A percentile compares a stretch with the other conserved stretches of the same genome.
phyloP scores from a whole-genome alignment of 2,888 invertebrate genomes.

The Athalia rosae region DNA sequence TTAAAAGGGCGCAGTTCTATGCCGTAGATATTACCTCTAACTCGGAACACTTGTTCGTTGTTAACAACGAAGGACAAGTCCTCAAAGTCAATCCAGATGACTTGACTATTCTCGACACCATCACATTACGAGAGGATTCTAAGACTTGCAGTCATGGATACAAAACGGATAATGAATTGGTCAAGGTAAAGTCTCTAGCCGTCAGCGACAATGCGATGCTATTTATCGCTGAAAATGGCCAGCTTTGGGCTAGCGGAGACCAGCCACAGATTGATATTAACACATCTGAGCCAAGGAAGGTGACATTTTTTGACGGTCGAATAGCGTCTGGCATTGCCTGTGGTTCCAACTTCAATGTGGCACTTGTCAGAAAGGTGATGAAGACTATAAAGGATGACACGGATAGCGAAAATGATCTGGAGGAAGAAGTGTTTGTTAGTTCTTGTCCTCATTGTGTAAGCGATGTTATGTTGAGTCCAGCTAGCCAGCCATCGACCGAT shows the following conservation, averaged over 20 bases:
- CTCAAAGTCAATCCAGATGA: slow-evolving; percentile 76
- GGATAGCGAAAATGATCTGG: slow-evolving; percentile 78
- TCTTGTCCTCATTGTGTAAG: slow-evolving; percentile 79
- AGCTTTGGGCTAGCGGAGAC: slow-evolving; percentile 82
- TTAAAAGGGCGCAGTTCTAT: slow-evolving; percentile 75
- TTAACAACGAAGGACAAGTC: slow-evolving; percentile 79
- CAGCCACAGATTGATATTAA: slow-evolving; percentile 82
- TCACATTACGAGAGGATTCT: slow-evolving; percentile 79
- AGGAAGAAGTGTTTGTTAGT: slow-evolving; percentile 80
- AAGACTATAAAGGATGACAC: slow-evolving; percentile 72
- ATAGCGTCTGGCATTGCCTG: slow-evolving; percentile 83
- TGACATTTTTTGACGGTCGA: slow-evolving; percentile 82
- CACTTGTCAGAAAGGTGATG: slow-evolving; percentile 80
- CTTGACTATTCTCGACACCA: slow-evolving; percentile 78
- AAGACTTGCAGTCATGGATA: slow-evolving; percentile 82
- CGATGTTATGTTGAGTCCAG: slow-evolving; percentile 62
- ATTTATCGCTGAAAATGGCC: slow-evolving; percentile 80
- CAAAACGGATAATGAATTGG: slow-evolving; percentile 78
- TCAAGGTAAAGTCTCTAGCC: slow-evolving; percentile 79
- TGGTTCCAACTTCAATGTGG: slow-evolving; percentile 86
- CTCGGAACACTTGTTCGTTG: slow-evolving; percentile 77
- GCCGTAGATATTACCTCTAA: slow-evolving; percentile 81
- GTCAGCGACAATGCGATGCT: slow-evolving; percentile 79
- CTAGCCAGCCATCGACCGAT: slow-evolving; percentile 78
- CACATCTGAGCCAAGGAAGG: slow-evolving; percentile 78